Base-by-base conservation (phyloP, 2,113 vertebrate genomes). In the Neogobius melanostomus region DNA sequence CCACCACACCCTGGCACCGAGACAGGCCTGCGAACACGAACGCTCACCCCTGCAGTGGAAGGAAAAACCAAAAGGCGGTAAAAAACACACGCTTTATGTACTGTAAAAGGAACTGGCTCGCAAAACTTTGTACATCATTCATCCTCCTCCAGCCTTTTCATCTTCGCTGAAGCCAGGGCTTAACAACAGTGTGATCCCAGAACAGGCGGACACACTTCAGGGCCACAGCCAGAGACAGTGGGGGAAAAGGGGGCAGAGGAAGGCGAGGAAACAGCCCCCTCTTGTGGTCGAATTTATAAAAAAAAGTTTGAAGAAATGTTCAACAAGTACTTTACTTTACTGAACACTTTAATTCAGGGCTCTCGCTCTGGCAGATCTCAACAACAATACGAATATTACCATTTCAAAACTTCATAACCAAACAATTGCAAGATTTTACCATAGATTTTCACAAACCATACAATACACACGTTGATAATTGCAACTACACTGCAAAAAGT, bases 11-110 rank as follows among this genome's bases (percentile, higher is more conserved):
- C 83, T 85, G 84, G 82, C 88, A 85, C 85, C 80, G 74, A 87
- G 79, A 85, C 73, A 45, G 28, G 75, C 77, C 76, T 79, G 82
- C 70, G 79, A 87, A 88, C 87, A 89, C 77, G 82, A 85, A 85
- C 80, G 7, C 85, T 82, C 82, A 79, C 79, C 84, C 81, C 84
- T 79, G 76, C 64, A 85, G 79, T 85, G 81, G 83, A 88, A 88
- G 85, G 79, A 81, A 82, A 88, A 89, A 85, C 84, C 86, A 86
- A 85, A 36, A 82, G 79, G 86, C 86, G 83, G 87, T 84, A 88
- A 86, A 87, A 90, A 84, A 87, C 83, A 88, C 87, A 89, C 82
- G 83, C 85, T 87, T 87, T 87, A 87, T 89, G 85, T 88, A 87
- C 77, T 87, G 88, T 84, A 84, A 82, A 89, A 83, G 87, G 83